Conservation (phyloP, 2,113 vertebrate species). For the Phycodurus eques region DNA sequence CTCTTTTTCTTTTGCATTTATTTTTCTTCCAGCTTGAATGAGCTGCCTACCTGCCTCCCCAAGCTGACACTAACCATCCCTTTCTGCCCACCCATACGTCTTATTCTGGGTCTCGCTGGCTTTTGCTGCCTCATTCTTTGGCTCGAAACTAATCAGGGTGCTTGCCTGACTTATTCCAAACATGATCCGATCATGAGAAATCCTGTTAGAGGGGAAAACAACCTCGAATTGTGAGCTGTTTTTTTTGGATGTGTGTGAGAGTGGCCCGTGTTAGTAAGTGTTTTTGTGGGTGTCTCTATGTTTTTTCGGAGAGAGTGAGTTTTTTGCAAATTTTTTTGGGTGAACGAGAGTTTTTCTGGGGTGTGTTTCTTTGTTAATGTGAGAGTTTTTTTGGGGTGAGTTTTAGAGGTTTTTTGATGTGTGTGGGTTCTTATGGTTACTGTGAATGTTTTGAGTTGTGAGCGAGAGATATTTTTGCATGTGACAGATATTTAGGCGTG, state of each 20-base stretch:
- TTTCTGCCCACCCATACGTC: not conserved
- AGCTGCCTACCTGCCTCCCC: not conserved
- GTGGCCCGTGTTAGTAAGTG: not conserved
- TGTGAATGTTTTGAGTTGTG: too few relatives aligned
- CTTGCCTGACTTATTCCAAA: not conserved
- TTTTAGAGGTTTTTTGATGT: too few relatives aligned
- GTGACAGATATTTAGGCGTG: too few relatives aligned
- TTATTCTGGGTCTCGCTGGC: not conserved
- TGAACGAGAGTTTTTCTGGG: too few relatives aligned
- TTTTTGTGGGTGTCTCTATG: not conserved
- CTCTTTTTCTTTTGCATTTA: not conserved
- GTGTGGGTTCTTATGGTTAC: too few relatives aligned
- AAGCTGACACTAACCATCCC: not conserved
- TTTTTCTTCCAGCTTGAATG: not conserved
- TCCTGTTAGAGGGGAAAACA: not conserved
- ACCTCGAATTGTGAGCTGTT: not conserved
- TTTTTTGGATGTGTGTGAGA: too few relatives aligned
- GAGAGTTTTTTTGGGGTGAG: too few relatives aligned
- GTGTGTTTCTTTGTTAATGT: too few relatives aligned
- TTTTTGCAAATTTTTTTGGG: too few relatives aligned
- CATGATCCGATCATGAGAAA: not conserved
- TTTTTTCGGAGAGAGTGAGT: too few relatives aligned
- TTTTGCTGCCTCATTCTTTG: not conserved
- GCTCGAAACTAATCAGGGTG: not conserved
- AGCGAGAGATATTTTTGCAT: too few relatives aligned